phyloP scores from a whole-genome alignment of 1,140 invertebrate genomes.

The Drosophila ogumai region DNA sequence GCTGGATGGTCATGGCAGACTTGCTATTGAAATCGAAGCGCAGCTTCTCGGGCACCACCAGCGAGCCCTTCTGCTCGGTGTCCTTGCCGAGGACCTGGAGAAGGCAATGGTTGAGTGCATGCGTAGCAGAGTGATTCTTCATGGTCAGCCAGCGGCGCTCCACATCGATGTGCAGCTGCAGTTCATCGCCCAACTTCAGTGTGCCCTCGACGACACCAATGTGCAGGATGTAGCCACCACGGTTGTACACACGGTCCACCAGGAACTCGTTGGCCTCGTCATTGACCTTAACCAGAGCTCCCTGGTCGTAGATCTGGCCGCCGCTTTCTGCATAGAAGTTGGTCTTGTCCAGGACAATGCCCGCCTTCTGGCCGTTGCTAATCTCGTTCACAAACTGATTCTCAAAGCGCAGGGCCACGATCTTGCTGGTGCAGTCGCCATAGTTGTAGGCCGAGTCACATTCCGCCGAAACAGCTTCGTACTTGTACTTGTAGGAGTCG shows the following conservation, averaged over 20 bases:
- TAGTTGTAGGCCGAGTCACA: slow-evolving; percentile 91
- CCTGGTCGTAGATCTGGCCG: slow-evolving; percentile 99
- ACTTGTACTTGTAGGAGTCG: slow-evolving; percentile 97
- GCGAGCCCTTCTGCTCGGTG: slow-evolving; percentile 98
- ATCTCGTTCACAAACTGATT: slow-evolving; percentile 96
- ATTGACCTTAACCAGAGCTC: slow-evolving; percentile 94
- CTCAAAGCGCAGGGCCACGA: slow-evolving; percentile 90
- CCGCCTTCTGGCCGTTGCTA: slow-evolving; percentile 94
- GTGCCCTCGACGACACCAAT: slow-evolving; percentile 94
- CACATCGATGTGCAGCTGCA: slow-evolving; percentile 93
- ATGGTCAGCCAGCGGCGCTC: slow-evolving; percentile 94
- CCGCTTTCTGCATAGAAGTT: slow-evolving; percentile 99
- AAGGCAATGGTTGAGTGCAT: slow-evolving; percentile 97
- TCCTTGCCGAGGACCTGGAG: slow-evolving; percentile 95
- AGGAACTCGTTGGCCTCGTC: slow-evolving; percentile 96
- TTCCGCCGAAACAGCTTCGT: slow-evolving; percentile 88
- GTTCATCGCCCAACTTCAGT: slow-evolving; percentile 94
- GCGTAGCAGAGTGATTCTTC: slow-evolving; percentile 99
- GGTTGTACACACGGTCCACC: slow-evolving; percentile 97
- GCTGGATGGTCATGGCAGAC: slow-evolving; percentile 93
- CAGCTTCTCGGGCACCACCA: slow-evolving; percentile 98
- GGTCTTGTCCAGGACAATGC: slow-evolving; percentile 96
- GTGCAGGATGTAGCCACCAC: slow-evolving; percentile 98
- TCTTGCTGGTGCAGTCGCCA: slow-evolving; percentile 87
- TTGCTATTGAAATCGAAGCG: slow-evolving; percentile 99